A percentile compares a stretch with the other conserved stretches of the same genome.
Evolutionary conservation across 64 coral and sea anemone species (phyloP).

Genomic region (Stichodactyla mertensii): DNA sequence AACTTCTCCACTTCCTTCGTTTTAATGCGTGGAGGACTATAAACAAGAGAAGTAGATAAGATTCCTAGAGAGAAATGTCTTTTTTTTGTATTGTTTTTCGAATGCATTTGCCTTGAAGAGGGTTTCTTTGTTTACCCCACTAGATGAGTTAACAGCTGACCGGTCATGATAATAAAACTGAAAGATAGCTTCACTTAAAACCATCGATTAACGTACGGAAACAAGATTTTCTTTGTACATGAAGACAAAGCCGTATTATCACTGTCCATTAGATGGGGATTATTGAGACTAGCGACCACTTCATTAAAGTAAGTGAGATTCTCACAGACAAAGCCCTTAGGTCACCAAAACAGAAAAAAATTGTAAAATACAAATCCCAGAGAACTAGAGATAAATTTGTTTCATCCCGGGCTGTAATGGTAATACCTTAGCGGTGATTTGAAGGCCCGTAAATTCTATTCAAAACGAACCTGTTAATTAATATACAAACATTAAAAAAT

Average conservation of each 20-base stretch:
- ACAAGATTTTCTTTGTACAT: not conserved
- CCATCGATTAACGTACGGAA: not conserved
- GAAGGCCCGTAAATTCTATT: not conserved
- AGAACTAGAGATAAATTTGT: not conserved
- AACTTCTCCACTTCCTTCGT: not conserved
- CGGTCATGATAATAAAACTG: not conserved
- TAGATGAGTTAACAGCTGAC: not conserved
- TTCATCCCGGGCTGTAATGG: not conserved
- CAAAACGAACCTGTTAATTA: not conserved
- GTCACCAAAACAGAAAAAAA: constrained; percentile 1
- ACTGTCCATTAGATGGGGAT: not conserved
- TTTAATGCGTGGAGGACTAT: not conserved
- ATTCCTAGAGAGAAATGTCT: not conserved
- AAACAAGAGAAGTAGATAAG: not conserved
- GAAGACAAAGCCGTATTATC: not conserved
- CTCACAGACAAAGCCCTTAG: not conserved
- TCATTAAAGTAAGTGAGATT: not conserved
- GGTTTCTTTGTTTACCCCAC: not conserved
- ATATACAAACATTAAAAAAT: not conserved
- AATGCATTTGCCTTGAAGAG: not conserved
- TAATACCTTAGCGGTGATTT: not conserved
- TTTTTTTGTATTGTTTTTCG: not conserved
- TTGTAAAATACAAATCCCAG: not conserved
- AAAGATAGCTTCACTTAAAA: not conserved
- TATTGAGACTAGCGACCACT: not conserved